Percentiles rank a stretch among this genome's conserved stretches.
Conservation (phyloP, 2,797 vertebrate genomes). For the Oreochromis grahami region DNA sequence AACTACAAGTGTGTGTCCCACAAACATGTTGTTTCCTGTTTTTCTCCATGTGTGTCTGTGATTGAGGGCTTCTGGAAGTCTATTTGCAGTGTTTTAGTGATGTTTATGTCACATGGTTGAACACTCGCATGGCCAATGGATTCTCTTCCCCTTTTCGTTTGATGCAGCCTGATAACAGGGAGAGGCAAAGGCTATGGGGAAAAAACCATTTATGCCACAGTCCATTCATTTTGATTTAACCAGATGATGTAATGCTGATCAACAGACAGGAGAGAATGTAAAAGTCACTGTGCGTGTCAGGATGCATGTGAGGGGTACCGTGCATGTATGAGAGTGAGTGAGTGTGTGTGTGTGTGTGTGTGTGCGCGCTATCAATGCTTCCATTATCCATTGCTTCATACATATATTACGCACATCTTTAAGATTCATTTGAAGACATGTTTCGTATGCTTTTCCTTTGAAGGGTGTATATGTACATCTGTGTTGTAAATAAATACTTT, state of each 20-base stretch:
- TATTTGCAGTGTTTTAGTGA: slow-evolving; percentile 86
- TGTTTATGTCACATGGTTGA: slow-evolving; percentile 84
- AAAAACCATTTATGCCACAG: slow-evolving; percentile 46
- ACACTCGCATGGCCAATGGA: slow-evolving; percentile 87
- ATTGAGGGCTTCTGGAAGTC: slow-evolving; percentile 64
- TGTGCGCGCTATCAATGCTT: slow-evolving; percentile 46
- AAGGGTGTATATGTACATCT: slow-evolving; percentile 90
- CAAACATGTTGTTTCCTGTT: slow-evolving; percentile 37
- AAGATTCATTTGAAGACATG: slow-evolving; percentile 79
- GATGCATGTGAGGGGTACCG: slow-evolving; percentile 1
- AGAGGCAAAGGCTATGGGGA: slow-evolving; percentile 65
- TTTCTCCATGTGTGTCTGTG: slow-evolving; percentile 23
- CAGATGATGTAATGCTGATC: slow-evolving; percentile 58
- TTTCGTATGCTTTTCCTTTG: slow-evolving; percentile 89
- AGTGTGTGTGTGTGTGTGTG: not conserved
- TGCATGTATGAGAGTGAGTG: not conserved
- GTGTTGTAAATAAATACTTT: slow-evolving; percentile 97
- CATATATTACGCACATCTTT: slow-evolving; percentile 69
- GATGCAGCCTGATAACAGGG: slow-evolving; percentile 85
- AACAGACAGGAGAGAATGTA: slow-evolving; percentile 75
- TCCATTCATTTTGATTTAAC: slow-evolving; percentile 49
- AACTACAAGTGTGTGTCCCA: slow-evolving; percentile 14
- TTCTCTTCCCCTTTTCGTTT: slow-evolving; percentile 82
- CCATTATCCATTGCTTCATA: slow-evolving; percentile 67
- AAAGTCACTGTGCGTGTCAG: slow-evolving; percentile 28